phyloP scores from a whole-genome alignment of 2,888 invertebrate genomes.

The Acleris emargana region DNA sequence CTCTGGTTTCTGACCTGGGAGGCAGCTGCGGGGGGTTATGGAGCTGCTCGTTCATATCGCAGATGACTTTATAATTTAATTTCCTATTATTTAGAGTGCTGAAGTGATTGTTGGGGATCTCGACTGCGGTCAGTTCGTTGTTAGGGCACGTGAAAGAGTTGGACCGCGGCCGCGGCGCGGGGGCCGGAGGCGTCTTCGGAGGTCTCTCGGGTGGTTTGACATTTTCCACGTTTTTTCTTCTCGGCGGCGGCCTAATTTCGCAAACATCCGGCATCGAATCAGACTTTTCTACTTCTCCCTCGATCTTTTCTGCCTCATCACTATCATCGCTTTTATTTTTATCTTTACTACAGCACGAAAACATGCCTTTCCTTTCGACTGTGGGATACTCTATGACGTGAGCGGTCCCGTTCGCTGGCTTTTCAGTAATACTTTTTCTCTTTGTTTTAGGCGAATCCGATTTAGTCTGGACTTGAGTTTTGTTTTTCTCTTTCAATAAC shows the following conservation, averaged over 20 bases:
- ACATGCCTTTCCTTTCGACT: slow-evolving; percentile 88
- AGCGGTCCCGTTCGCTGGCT: slow-evolving; percentile 70
- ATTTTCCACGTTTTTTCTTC: slow-evolving; percentile 81
- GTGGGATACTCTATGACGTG: slow-evolving; percentile 89
- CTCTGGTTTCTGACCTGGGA: slow-evolving; percentile 70
- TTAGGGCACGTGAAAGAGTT: slow-evolving; percentile 81
- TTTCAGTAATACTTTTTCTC: slow-evolving; percentile 72
- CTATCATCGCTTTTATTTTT: slow-evolving; percentile 81
- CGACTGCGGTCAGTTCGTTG: slow-evolving; percentile 72
- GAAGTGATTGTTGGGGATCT: slow-evolving; percentile 73
- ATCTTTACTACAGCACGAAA: slow-evolving; percentile 88
- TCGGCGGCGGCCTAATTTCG: slow-evolving; percentile 86
- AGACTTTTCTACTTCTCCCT: slow-evolving; percentile 66
- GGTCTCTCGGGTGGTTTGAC: slow-evolving; percentile 87
- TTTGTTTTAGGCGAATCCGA: slow-evolving; percentile 76
- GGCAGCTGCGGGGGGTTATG: slow-evolving; percentile 82
- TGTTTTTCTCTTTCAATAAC: slow-evolving; percentile 74
- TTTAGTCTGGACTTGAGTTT: slow-evolving; percentile 60
- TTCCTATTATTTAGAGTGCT: slow-evolving; percentile 75
- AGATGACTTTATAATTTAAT: slow-evolving; percentile 73
- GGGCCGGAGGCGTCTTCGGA: slow-evolving; percentile 83
- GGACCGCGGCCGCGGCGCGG: slow-evolving; percentile 82
- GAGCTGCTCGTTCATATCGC: slow-evolving; percentile 72
- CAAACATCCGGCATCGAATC: slow-evolving; percentile 76
- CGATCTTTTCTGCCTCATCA: slow-evolving; percentile 68